Conservation (phyloP, 2,888 invertebrate species). For the Volucella inanis region DNA sequence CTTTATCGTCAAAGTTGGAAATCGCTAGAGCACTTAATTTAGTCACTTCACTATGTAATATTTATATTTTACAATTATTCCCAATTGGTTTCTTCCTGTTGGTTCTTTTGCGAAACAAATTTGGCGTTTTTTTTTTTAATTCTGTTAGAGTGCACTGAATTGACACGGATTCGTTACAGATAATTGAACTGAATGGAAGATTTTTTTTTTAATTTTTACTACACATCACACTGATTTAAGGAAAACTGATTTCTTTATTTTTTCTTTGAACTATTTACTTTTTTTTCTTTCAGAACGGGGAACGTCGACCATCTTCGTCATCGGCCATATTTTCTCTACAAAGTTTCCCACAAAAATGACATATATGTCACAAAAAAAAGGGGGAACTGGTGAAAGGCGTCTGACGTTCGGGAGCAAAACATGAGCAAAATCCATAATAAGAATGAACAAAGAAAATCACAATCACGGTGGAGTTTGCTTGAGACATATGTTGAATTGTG, state of each 20-base stretch:
- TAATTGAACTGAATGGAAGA: constrained; percentile 57
- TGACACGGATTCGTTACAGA: constrained; percentile 34
- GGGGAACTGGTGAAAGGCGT: neutral
- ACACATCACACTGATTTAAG: constrained; percentile 30
- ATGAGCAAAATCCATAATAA: too few relatives aligned
- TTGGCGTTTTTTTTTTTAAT: constrained; percentile 1
- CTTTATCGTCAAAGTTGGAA: neutral
- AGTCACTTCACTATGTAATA: neutral
- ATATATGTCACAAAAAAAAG: constrained; percentile 35
- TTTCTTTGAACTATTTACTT: constrained; percentile 10
- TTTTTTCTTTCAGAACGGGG: constrained; percentile 15
- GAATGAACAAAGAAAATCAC: constrained; percentile 32
- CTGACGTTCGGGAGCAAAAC: neutral
- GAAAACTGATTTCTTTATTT: constrained; percentile 4
- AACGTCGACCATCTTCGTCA: constrained; percentile 37
- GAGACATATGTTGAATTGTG: constrained; percentile 13
- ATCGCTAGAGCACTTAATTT: constrained; percentile 25
- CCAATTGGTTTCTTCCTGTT: constrained; percentile 12
- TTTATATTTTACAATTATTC: neutral
- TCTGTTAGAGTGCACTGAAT: constrained; percentile 36
- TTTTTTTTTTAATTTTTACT: neutral
- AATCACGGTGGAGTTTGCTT: neutral
- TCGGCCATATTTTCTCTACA: constrained; percentile 72
- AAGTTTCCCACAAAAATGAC: constrained; percentile 40
- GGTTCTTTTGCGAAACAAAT: neutral